phyloP scores from a whole-genome alignment of 1,140 invertebrate genomes.

The Habropoda laboriosa region DNA sequence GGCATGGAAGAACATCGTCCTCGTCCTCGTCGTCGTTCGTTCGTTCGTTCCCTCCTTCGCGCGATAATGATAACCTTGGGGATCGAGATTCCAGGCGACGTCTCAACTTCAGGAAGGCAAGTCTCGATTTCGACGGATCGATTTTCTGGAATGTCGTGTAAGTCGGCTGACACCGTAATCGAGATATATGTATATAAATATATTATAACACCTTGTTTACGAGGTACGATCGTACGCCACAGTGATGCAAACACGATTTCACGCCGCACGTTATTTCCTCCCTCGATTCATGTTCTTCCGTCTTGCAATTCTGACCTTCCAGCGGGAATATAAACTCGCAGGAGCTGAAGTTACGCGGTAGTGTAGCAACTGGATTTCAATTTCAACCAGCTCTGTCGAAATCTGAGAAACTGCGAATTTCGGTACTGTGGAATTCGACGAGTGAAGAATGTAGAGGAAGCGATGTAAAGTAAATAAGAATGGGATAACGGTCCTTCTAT shows the following conservation, averaged over 20 bases:
- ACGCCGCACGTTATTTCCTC: background rate
- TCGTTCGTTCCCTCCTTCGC: background rate
- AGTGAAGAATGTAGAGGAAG: too few relatives aligned
- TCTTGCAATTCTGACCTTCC: background rate
- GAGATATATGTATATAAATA: background rate
- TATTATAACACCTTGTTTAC: slow-evolving; percentile 41
- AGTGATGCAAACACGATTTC: background rate
- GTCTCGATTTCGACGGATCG: slow-evolving; percentile 36
- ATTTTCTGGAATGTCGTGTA: slow-evolving; percentile 17
- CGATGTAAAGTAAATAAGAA: too few relatives aligned
- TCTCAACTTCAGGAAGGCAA: slow-evolving; percentile 1
- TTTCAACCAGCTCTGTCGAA: background rate
- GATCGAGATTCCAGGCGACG: slow-evolving; percentile 38
- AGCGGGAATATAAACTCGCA: background rate
- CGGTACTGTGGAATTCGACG: too few relatives aligned
- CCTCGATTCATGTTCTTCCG: background rate
- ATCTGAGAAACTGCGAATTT: too few relatives aligned
- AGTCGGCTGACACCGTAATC: slow-evolving; percentile 22
- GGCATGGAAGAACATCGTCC: slow-evolving; percentile 4
- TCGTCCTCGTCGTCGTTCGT: too few relatives aligned
- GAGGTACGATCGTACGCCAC: background rate
- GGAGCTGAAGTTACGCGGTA: background rate
- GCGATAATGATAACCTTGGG: slow-evolving; percentile 40
- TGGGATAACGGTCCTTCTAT: too few relatives aligned
- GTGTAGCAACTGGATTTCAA: background rate